Evolutionary conservation across 2,888 invertebrate genomes (phyloP).

Genomic region (Luperina testacea): DNA sequence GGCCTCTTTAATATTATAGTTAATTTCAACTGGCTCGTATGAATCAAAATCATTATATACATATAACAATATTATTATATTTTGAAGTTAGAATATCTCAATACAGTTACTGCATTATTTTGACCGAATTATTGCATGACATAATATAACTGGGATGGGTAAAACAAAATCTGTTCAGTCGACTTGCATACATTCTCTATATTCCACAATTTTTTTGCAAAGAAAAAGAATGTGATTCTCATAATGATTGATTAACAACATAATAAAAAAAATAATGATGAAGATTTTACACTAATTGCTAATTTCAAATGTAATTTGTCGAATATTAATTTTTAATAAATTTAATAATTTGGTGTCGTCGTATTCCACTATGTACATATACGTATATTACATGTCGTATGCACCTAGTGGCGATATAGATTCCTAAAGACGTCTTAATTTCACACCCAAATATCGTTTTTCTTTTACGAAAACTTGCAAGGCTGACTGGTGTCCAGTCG

Average conservation of each 20-base stretch:
- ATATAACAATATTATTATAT: conserved; percentile 82
- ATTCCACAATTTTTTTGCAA: conserved; percentile 33
- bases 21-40: conserved; percentile 75
- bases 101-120: conserved; percentile 44
- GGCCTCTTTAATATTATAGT: conserved; percentile 65
- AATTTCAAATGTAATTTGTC: conserved; percentile 70
- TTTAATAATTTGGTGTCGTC: conserved; percentile 70
- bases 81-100: conserved; percentile 61
- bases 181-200: conserved; percentile 49
- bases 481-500: not conserved
- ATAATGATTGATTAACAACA: conserved; percentile 47
- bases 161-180: conserved; percentile 53
- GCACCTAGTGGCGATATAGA: conserved; percentile 75
- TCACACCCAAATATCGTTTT: conserved; percentile 19
- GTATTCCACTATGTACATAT: conserved; percentile 77
- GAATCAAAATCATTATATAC: conserved; percentile 86
- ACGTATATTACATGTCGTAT: conserved; percentile 71
- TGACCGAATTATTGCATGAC: conserved; percentile 69
- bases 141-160: conserved; percentile 35
- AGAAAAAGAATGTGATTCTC: conserved; percentile 43
- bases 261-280: conserved; percentile 53
- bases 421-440: conserved; percentile 52
- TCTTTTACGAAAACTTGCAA: conserved; percentile 9
- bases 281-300: conserved; percentile 59
- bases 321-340: conserved; percentile 66